Percentiles rank a stretch among this genome's conserved stretches.
phyloP scores from a whole-genome alignment of 2,113 vertebrate species.

The Etia nguti region DNA sequence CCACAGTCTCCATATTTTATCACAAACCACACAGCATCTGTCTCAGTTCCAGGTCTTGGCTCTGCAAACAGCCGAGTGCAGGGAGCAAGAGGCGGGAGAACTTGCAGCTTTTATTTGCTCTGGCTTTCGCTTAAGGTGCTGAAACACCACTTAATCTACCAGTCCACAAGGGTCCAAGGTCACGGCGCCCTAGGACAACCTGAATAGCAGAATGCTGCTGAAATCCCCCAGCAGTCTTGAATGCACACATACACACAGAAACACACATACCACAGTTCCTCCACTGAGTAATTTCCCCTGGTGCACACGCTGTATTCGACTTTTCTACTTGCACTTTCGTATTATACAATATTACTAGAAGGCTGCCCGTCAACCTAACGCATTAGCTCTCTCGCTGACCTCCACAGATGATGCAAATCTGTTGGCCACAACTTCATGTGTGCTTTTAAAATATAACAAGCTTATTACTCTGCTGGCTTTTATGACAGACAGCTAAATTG shows the following conservation, averaged over 20 bases:
- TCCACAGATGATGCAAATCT: neutral
- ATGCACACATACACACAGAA: neutral
- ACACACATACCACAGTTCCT: neutral
- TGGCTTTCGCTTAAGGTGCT: constrained; percentile 47
- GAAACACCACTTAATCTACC: constrained; percentile 63
- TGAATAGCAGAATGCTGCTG: constrained; percentile 1
- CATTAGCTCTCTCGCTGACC: neutral
- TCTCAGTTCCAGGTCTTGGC: constrained; percentile 19
- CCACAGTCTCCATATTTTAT: neutral
- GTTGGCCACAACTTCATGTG: neutral
- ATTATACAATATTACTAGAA: neutral
- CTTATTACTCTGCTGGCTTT: neutral
- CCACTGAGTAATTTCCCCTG: neutral
- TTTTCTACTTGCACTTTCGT: neutral
- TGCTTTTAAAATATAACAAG: neutral
- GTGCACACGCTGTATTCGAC: neutral
- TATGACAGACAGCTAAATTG: neutral
- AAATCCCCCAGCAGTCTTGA: neutral
- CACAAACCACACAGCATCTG: constrained; percentile 1
- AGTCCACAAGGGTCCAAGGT: constrained; percentile 43
- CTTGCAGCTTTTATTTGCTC: constrained; percentile 56
- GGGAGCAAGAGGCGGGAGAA: neutral
- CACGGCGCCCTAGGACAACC: constrained; percentile 4
- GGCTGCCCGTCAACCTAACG: neutral
- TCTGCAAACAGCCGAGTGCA: constrained; percentile 42